Evolutionary conservation across 2,113 vertebrate genomes (phyloP).

Genomic region (Channa maculata): DNA sequence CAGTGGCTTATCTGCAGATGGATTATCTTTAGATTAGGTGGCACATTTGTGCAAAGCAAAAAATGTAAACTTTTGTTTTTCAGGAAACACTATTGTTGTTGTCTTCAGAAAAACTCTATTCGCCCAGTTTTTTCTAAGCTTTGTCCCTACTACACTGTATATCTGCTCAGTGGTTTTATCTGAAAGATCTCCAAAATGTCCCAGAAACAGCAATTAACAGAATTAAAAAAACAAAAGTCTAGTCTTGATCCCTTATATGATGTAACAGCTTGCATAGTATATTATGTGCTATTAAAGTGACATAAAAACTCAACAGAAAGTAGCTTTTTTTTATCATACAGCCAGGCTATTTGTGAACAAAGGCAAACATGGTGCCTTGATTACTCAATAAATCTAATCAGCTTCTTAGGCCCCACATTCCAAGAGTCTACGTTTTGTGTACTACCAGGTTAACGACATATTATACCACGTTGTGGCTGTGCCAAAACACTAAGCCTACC

Average conservation of each 20-base stretch:
- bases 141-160: slow-evolving; percentile 1
- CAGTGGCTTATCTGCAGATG: slow-evolving; percentile 24
- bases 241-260: neutral
- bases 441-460: slow-evolving; percentile 22
- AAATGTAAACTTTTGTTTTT: slow-evolving; percentile 41
- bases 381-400: slow-evolving; percentile 19
- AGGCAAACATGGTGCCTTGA: slow-evolving; percentile 36
- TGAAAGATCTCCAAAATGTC: slow-evolving; percentile 26
- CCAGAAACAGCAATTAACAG: slow-evolving; percentile 12
- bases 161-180: slow-evolving; percentile 1
- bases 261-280: neutral
- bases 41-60: slow-evolving; percentile 18
- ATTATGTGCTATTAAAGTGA: slow-evolving; percentile 8
- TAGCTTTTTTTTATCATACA: slow-evolving; percentile 2
- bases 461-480: slow-evolving; percentile 2
- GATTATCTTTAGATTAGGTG: slow-evolving; percentile 33
- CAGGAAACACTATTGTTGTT: slow-evolving; percentile 45
- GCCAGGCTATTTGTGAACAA: slow-evolving; percentile 41
- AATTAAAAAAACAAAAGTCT: neutral
- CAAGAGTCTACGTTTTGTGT: slow-evolving; percentile 31
- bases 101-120: slow-evolving; percentile 30
- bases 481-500: slow-evolving; percentile 76
- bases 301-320: slow-evolving; percentile 25
- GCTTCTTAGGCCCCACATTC: slow-evolving; percentile 30
- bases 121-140: slow-evolving; percentile 26